A percentile compares a stretch with the other conserved stretches of the same genome.
Conservation (phyloP, 2,113 vertebrate species). For the Catharus bicknelli region DNA sequence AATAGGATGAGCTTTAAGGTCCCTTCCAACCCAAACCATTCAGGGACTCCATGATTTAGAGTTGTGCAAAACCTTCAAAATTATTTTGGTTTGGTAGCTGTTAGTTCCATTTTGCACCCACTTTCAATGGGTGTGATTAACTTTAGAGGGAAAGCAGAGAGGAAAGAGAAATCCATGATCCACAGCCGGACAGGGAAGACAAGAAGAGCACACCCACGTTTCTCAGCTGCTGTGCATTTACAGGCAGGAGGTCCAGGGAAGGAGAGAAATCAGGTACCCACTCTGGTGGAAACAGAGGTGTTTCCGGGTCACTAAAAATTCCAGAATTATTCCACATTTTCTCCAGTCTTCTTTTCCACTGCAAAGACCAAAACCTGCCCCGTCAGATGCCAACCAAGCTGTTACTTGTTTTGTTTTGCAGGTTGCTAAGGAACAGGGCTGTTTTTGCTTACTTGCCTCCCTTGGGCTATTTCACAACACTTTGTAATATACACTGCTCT, state of each 20-base stretch:
- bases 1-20: not conserved
- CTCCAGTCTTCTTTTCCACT: conserved; percentile 57
- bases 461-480: conserved; percentile 82
- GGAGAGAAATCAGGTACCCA: conserved; percentile 15
- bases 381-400: conserved; percentile 67
- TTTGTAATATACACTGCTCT: conserved; percentile 75
- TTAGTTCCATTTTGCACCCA: not conserved
- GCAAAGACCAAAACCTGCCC: conserved; percentile 66
- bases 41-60: not conserved
- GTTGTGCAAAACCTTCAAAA: not conserved
- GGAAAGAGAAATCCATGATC: not conserved
- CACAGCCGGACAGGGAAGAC: not conserved
- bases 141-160: not conserved
- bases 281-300: not conserved
- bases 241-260: not conserved
- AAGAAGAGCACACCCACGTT: not conserved
- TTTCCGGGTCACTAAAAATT: conserved; percentile 38
- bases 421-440: conserved; percentile 78
- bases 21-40: not conserved
- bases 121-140: not conserved
- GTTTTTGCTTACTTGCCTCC: conserved; percentile 85
- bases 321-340: conserved; percentile 30
- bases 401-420: conserved; percentile 78
- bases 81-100: not conserved
- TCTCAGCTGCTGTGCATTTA: not conserved